A percentile compares a stretch with the other conserved stretches of the same genome.
phyloP scores from a whole-genome alignment of 1,140 invertebrate genomes.

The Eciton burchellii region DNA sequence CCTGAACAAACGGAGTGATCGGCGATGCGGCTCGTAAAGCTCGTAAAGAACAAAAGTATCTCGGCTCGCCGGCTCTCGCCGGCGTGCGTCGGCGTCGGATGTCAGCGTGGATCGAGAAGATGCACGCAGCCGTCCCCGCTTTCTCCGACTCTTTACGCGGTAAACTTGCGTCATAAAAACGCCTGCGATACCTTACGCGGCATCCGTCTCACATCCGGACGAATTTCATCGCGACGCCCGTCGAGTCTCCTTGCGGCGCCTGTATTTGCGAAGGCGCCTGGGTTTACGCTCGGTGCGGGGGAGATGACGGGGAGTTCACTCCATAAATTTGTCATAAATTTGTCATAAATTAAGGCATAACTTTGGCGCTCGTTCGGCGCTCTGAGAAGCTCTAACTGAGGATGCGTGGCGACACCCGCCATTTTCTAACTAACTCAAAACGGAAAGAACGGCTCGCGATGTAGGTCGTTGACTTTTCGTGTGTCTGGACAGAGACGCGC shows the following conservation, averaged over 20 bases:
- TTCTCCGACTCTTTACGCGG: constrained; percentile 15
- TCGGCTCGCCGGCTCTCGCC: constrained; percentile 51
- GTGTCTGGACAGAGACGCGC: neutral
- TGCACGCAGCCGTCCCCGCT: constrained; percentile 4
- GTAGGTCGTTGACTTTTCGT: neutral
- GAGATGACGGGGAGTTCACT: neutral
- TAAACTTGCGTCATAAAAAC: constrained; percentile 41
- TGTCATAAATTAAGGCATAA: neutral
- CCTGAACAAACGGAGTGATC: constrained; percentile 74
- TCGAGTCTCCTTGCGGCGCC: constrained; percentile 36
- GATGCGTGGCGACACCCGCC: neutral
- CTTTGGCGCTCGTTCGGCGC: neutral
- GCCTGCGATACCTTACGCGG: neutral
- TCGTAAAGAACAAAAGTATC: constrained; percentile 76
- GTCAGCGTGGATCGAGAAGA: neutral
- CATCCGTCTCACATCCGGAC: constrained; percentile 18
- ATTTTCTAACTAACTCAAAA: neutral
- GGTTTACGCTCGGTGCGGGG: constrained; percentile 14
- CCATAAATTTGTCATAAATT: neutral
- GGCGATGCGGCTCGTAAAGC: constrained; percentile 74
- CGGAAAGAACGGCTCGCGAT: neutral
- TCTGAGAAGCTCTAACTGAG: neutral
- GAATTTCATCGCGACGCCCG: constrained; percentile 28
- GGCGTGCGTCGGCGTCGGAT: constrained; percentile 45
- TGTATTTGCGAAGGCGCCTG: no score